Evolutionary conservation across 1,140 invertebrate species (phyloP).

Genomic region (Drosophila pseudoananassae): DNA sequence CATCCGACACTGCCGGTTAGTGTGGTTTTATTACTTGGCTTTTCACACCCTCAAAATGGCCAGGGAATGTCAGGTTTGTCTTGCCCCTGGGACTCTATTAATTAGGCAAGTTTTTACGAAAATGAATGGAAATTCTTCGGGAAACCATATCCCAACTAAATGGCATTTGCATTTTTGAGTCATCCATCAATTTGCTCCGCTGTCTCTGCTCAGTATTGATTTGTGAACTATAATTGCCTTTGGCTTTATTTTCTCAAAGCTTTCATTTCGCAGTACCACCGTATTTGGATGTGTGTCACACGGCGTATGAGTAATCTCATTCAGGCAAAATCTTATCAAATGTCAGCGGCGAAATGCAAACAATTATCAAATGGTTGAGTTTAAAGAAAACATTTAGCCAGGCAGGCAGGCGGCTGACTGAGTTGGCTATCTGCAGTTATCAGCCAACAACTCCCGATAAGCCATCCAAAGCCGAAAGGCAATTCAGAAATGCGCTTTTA

Average conservation of each 20-base stretch:
- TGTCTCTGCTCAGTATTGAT: background rate
- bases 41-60: conserved; percentile 42
- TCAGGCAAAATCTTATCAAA: conserved; percentile 53
- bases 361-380: conserved; percentile 48
- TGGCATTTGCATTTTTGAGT: conserved; percentile 1
- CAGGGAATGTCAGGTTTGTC: conserved; percentile 12
- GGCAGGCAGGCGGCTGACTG: conserved; percentile 5
- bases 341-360: conserved; percentile 53
- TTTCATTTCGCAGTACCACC: conserved; percentile 24
- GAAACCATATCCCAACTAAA: background rate
- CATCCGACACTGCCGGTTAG: conserved; percentile 14
- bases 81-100: conserved; percentile 7
- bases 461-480: conserved; percentile 58
- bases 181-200: background rate
- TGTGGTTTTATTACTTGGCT: conserved; percentile 34
- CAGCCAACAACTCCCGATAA: conserved; percentile 57
- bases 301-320: conserved; percentile 51
- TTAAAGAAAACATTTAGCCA: conserved; percentile 31
- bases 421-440: conserved; percentile 18
- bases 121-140: too few species aligned
- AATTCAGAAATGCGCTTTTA: conserved; percentile 71
- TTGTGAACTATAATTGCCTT: conserved; percentile 1
- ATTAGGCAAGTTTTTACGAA: background rate
- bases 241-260: conserved; percentile 1
- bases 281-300: conserved; percentile 23